These are phyloP conservation scores for Amblyraja radiata DNA, from an alignment of 2,797 vertebrate species.

Conservation along the genomic window DNA sequence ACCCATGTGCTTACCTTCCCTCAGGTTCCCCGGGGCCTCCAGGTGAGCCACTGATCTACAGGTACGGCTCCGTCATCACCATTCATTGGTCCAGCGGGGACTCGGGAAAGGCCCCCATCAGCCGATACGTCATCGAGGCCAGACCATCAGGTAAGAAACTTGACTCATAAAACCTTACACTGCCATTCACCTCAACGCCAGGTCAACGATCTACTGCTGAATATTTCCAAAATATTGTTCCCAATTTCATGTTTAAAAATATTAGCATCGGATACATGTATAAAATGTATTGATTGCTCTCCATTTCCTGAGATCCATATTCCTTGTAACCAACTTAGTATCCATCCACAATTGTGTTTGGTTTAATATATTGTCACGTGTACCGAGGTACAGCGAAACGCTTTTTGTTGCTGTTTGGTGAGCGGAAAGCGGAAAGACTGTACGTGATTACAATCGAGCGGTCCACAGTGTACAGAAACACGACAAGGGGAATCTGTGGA, in stretches of 20 bases:
- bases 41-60: conserved; percentile 83
- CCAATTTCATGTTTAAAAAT: neutral
- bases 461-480: no score
- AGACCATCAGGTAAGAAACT: conserved; percentile 78
- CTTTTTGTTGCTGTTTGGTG: no score
- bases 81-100: conserved; percentile 94
- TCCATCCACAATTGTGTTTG: no score
- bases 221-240: neutral
- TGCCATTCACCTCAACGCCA: no score
- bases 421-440: no score
- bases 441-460: no score
- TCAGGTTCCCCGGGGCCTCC: conserved; percentile 82
- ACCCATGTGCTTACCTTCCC: neutral
- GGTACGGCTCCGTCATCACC: conserved; percentile 82
- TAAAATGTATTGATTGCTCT: neutral
- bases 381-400: no score
- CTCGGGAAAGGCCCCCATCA: conserved; percentile 82
- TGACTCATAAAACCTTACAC: neutral
- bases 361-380: no score
- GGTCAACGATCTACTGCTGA: neutral
- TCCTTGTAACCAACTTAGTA: neutral
- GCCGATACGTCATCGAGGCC: conserved; percentile 90
- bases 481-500: no score
- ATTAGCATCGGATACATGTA: neutral
- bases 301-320: neutral